Evolutionary conservation across 2,888 invertebrate species (phyloP).

Genomic region (Philhelius pedissequus): DNA sequence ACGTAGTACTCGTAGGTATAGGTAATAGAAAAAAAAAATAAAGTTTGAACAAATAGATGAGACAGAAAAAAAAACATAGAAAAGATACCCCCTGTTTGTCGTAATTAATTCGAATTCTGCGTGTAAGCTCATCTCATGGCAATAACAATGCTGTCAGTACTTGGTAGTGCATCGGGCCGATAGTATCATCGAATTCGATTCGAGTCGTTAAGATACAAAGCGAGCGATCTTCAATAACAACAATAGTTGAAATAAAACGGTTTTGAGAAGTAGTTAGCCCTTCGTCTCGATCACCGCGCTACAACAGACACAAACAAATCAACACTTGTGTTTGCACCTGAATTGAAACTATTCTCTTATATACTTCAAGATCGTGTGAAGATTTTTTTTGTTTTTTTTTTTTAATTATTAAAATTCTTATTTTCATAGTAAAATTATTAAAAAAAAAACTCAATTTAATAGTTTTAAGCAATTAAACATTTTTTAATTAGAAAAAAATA

Average conservation of each 20-base stretch:
- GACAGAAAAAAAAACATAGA: slow-evolving; percentile 24
- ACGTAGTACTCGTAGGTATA: no score
- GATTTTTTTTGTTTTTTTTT: background rate
- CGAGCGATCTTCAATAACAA: background rate
- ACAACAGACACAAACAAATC: background rate
- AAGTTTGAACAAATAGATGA: slow-evolving; percentile 23
- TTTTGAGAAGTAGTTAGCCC: slow-evolving; percentile 26
- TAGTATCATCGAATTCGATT: slow-evolving; percentile 28
- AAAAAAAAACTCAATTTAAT: background rate
- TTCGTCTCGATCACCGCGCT: slow-evolving; percentile 18
- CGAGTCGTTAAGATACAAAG: background rate
- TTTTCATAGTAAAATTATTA: no score
- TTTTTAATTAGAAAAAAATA: background rate
- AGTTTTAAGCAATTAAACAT: background rate
- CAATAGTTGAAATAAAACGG: background rate
- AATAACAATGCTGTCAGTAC: slow-evolving; percentile 56
- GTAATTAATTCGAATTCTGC: slow-evolving; percentile 64
- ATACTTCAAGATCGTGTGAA: slow-evolving; percentile 39
- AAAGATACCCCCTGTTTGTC: slow-evolving; percentile 39
- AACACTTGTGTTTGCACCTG: slow-evolving; percentile 18
- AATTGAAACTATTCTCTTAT: slow-evolving; percentile 39
- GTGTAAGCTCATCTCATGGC: slow-evolving; percentile 67
- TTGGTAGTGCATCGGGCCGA: slow-evolving; percentile 58
- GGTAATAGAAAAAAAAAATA: slow-evolving; percentile 27
- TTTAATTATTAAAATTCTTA: background rate